Conservation (phyloP, 2,113 vertebrate genomes). For the Catharus minimus region DNA sequence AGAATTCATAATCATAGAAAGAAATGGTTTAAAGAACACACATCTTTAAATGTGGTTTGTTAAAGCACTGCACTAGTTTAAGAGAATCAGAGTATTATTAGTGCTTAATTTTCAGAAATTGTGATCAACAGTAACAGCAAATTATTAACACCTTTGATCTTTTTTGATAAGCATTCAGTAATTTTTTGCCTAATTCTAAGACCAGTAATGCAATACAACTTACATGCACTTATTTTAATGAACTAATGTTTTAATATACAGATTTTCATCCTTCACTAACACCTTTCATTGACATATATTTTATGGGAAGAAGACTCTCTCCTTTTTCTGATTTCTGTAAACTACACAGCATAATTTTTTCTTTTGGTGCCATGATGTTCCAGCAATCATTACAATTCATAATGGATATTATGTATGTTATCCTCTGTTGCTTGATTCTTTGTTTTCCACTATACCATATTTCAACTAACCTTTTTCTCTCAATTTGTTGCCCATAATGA, state of each 20-base stretch:
- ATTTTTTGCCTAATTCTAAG: not conserved
- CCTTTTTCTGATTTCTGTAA: not conserved
- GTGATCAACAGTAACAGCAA: not conserved
- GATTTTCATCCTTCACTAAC: not conserved
- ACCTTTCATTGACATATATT: not conserved
- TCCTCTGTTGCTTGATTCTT: not conserved
- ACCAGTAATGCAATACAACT: not conserved
- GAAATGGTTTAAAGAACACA: not conserved
- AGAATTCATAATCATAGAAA: not conserved
- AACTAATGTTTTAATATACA: not conserved
- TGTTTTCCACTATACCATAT: not conserved
- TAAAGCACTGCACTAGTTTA: not conserved
- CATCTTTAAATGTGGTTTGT: not conserved
- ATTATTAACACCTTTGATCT: not conserved
- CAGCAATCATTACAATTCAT: not conserved
- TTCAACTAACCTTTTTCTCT: not conserved
- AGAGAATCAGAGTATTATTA: not conserved
- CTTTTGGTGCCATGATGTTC: not conserved
- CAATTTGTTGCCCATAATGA: not conserved
- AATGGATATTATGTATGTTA: not conserved
- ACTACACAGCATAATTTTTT: not conserved
- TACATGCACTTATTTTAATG: not conserved
- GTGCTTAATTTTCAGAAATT: not conserved
- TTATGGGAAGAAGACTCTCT: not conserved
- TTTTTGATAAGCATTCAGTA: not conserved